Conservation (phyloP, 2,888 invertebrate genomes). For the Drosophila vallismaia region DNA sequence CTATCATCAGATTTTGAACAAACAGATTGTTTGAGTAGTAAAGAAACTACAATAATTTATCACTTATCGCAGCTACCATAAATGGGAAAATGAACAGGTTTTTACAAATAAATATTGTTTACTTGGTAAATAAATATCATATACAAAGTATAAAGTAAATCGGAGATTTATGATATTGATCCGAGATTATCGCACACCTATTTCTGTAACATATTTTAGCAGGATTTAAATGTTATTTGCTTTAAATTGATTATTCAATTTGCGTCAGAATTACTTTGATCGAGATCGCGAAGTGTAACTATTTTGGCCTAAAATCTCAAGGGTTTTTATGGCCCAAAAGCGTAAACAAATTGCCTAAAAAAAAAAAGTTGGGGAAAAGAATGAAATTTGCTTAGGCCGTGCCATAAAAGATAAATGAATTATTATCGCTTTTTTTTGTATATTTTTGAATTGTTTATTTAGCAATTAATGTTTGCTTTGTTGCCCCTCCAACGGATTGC, state of each 20-base stretch:
- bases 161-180: not conserved
- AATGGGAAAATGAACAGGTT: slow-evolving; percentile 22
- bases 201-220: slow-evolving; percentile 6
- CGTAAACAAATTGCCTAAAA: slow-evolving; percentile 41
- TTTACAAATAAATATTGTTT: slow-evolving; percentile 2
- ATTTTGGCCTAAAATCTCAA: slow-evolving; percentile 2
- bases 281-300: not conserved
- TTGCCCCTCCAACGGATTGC: slow-evolving; percentile 19
- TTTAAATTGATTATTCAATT: slow-evolving; percentile 4
- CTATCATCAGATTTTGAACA: slow-evolving; percentile 15
- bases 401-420: slow-evolving; percentile 40
- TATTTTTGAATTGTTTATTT: slow-evolving; percentile 40
- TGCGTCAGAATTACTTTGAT: not conserved
- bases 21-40: slow-evolving; percentile 13
- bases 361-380: slow-evolving; percentile 12
- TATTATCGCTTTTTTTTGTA: slow-evolving; percentile 21
- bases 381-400: slow-evolving; percentile 31
- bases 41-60: slow-evolving; percentile 35
- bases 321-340: slow-evolving; percentile 9
- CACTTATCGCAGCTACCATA: slow-evolving; percentile 33
- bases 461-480: slow-evolving; percentile 48
- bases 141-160: not conserved
- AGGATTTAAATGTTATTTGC: not conserved
- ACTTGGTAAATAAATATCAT: slow-evolving; percentile 21
- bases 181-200: slow-evolving; percentile 5